A percentile compares a stretch with the other conserved stretches of the same genome.
Evolutionary conservation across 2,113 vertebrate species (phyloP).

Genomic region (Entomyzon cyanotis): DNA sequence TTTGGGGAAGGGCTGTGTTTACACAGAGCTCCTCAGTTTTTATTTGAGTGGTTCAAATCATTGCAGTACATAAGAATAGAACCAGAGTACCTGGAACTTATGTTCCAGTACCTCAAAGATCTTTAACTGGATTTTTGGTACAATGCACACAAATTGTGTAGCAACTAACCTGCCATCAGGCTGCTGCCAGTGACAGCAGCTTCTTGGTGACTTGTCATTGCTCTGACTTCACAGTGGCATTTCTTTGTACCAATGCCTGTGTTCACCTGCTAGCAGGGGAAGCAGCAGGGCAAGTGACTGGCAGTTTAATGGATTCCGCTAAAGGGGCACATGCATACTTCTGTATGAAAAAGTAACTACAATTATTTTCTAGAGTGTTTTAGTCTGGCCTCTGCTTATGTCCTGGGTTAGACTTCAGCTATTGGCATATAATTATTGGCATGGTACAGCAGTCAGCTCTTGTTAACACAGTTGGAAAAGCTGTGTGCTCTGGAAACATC

Average conservation of each 20-base stretch:
- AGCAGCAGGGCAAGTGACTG: neutral
- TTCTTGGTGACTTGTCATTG: neutral
- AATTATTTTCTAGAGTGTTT: neutral
- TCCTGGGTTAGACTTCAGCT: neutral
- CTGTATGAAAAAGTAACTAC: neutral
- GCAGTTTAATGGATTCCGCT: neutral
- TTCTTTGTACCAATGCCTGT: neutral
- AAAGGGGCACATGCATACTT: neutral
- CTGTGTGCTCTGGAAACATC: neutral
- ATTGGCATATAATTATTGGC: neutral
- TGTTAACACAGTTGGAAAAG: neutral
- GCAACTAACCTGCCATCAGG: neutral
- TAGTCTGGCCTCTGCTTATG: neutral
- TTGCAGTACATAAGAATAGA: neutral
- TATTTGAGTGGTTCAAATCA: neutral
- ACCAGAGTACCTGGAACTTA: neutral
- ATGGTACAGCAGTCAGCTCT: neutral
- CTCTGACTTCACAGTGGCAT: neutral
- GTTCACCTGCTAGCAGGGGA: neutral
- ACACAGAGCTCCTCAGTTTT: neutral
- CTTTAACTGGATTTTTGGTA: neutral
- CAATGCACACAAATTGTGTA: neutral
- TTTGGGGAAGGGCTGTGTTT: neutral
- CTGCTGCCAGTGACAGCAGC: neutral
- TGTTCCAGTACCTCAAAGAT: neutral